Evolutionary conservation across 2,888 invertebrate species (phyloP).

Genomic region (Caenorhabditis sp.): DNA sequence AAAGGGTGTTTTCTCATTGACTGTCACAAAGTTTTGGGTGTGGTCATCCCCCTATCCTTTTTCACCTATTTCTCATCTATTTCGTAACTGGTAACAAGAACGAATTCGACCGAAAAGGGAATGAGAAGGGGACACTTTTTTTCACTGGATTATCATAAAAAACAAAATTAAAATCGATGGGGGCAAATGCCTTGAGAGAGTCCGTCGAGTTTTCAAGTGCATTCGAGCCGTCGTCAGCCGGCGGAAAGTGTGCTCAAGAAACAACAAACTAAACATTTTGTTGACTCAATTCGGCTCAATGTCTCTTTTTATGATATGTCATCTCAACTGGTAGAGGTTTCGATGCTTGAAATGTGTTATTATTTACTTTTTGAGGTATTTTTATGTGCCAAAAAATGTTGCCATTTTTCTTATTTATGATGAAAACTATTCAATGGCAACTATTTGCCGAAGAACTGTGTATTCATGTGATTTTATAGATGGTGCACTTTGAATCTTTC

Average conservation of each 20-base stretch:
- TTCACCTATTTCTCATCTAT: constrained; percentile 24
- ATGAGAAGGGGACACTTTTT: too few species aligned
- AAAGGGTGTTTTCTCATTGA: constrained; percentile 42
- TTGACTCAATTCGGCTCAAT: constrained; percentile 57
- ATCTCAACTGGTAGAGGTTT: constrained; percentile 21
- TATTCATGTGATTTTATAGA: constrained; percentile 18
- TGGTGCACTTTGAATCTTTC: constrained; percentile 4
- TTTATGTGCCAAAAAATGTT: constrained; percentile 39
- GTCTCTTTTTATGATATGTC: constrained; percentile 7
- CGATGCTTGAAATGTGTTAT: constrained; percentile 17
- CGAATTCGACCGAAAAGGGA: neutral
- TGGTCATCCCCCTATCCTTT: constrained; percentile 31
- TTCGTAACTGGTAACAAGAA: neutral
- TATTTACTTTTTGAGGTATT: constrained; percentile 31
- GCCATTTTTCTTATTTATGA: constrained; percentile 33
- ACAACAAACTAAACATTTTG: constrained; percentile 42
- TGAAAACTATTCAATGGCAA: neutral
- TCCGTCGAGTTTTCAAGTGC: constrained; percentile 36
- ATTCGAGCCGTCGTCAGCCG: constrained; percentile 32
- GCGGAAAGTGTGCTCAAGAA: constrained; percentile 49
- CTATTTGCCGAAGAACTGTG: constrained; percentile 24
- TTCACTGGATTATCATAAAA: neutral
- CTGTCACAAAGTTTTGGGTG: constrained; percentile 21
- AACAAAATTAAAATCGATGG: constrained; percentile 39
- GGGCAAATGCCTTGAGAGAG: constrained; percentile 12